A percentile compares a stretch with the other conserved stretches of the same genome.
Evolutionary conservation across 53 echinoderm and acorn worm species (phyloP).

Genomic region (Echinarachnius parma): DNA sequence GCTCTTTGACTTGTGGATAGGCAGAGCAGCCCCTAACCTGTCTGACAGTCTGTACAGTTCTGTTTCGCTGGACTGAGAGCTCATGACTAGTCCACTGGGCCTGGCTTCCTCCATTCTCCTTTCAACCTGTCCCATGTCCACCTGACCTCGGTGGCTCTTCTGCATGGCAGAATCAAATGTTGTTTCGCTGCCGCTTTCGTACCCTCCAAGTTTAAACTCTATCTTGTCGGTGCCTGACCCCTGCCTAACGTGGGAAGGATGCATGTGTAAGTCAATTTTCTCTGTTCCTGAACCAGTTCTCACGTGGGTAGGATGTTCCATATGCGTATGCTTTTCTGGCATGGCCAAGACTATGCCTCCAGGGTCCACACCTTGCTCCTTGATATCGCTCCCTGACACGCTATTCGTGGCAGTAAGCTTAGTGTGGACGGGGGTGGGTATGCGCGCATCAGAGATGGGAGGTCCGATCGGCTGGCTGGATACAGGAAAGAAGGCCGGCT

Average conservation of each 20-base stretch:
- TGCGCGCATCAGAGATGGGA: background rate
- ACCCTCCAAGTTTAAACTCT: no score
- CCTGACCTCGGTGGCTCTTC: constrained; percentile 21
- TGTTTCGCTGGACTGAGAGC: background rate
- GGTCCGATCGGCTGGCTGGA: constrained; percentile 14
- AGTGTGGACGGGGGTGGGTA: background rate
- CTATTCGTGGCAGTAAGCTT: no score
- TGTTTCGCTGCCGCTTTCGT: no score
- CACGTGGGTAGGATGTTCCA: constrained; percentile 5
- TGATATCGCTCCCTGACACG: no score
- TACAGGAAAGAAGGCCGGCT: constrained; percentile 10
- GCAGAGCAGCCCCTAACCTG: no score
- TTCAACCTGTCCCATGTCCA: constrained; percentile 28
- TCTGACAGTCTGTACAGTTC: background rate
- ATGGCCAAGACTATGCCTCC: background rate
- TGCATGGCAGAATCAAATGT: no score
- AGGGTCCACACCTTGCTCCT: no score
- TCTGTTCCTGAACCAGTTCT: constrained; percentile 41
- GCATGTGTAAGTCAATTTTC: constrained; percentile 26
- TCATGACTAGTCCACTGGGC: constrained; percentile 31
- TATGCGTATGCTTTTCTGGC: background rate
- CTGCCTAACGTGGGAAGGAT: no score
- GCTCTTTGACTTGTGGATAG: background rate
- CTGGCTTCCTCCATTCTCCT: constrained; percentile 47
- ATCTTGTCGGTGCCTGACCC: no score